These are phyloP conservation scores for Psilopsiagon aurifrons DNA, from an alignment of 2,113 vertebrate genomes.

Conservation along the genomic window DNA sequence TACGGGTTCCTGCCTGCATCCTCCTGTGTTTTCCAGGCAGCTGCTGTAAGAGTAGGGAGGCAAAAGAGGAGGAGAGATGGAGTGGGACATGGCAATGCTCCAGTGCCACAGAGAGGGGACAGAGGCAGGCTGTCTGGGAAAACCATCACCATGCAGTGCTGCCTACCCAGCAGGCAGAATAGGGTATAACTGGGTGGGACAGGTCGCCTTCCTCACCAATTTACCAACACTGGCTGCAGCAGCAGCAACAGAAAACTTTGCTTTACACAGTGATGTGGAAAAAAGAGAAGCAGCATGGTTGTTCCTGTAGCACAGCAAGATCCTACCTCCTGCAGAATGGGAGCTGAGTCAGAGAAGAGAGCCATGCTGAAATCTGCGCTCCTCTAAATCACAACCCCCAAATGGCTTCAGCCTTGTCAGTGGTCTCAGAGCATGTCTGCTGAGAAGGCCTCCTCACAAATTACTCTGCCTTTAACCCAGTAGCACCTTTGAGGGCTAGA, in stretches of 20 bases:
- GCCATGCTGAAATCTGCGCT: neutral
- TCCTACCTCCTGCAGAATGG: neutral
- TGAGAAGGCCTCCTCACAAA: neutral
- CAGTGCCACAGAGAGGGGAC: neutral
- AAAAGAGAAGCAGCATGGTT: neutral
- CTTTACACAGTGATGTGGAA: neutral
- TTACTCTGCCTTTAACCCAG: neutral
- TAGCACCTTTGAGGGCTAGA: neutral
- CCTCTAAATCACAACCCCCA: neutral
- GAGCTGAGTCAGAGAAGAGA: neutral
- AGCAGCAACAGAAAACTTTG: neutral
- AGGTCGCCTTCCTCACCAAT: neutral
- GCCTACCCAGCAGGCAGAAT: neutral
- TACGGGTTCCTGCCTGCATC: neutral
- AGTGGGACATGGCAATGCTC: neutral
- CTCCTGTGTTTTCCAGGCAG: neutral
- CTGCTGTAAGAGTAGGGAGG: neutral
- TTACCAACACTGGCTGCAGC: neutral
- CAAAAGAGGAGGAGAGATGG: neutral
- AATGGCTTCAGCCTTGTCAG: neutral
- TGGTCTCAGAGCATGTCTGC: neutral
- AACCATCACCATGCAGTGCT: neutral
- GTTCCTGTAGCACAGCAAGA: neutral
- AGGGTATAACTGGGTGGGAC: neutral
- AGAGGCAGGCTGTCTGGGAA: neutral